These are phyloP conservation scores for Morus bassanus DNA, from an alignment of 2,797 vertebrate genomes.

Conservation along the genomic window DNA sequence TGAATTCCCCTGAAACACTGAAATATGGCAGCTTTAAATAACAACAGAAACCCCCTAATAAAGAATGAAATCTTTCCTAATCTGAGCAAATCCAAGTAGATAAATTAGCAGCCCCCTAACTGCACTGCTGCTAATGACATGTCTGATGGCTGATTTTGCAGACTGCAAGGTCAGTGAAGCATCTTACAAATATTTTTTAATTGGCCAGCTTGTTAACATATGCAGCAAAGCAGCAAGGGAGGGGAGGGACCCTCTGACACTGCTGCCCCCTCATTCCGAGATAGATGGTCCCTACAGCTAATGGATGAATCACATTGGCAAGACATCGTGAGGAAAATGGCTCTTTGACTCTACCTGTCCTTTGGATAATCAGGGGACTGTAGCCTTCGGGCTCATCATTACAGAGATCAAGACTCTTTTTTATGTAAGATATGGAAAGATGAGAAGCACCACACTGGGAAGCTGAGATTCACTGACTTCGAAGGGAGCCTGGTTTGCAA, in stretches of 20 bases:
- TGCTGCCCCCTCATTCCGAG: background rate
- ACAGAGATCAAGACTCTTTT: background rate
- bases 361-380: slow-evolving; percentile 20
- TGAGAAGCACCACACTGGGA: background rate
- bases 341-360: background rate
- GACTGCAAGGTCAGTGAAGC: slow-evolving; percentile 32
- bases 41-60: background rate
- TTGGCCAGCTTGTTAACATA: slow-evolving; percentile 52
- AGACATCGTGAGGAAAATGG: background rate
- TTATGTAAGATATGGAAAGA: slow-evolving; percentile 4
- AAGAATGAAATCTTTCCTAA: background rate
- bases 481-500: slow-evolving; percentile 10
- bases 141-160: background rate
- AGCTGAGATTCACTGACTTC: background rate
- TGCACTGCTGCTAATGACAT: background rate
- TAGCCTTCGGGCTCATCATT: slow-evolving; percentile 18
- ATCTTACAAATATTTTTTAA: slow-evolving; percentile 61
- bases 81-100: background rate
- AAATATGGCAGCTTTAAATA: background rate
- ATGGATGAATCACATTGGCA: background rate
- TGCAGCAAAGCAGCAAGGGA: background rate
- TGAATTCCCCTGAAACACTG: background rate
- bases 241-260: slow-evolving; percentile 6
- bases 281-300: background rate
- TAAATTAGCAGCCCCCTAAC: slow-evolving; percentile 36